These are phyloP conservation scores for Chloropsis cyanopogon DNA, from an alignment of 2,113 vertebrate species.

Conservation along the genomic window DNA sequence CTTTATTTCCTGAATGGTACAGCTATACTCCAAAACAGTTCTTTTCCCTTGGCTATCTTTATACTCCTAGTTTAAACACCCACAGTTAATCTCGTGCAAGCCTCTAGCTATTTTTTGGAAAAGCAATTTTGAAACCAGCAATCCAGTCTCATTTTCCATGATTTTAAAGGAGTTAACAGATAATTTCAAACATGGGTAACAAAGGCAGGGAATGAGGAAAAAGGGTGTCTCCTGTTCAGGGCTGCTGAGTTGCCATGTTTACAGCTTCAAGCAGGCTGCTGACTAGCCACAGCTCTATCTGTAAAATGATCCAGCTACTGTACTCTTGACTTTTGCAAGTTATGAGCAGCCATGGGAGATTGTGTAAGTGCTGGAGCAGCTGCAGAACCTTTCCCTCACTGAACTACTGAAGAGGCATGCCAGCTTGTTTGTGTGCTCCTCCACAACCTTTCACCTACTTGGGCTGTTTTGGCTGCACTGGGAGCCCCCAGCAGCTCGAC, in stretches of 20 bases:
- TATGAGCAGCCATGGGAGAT: background rate
- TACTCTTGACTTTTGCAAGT: conserved; percentile 32
- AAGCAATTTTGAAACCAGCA: background rate
- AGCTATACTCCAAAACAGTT: background rate
- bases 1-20: background rate
- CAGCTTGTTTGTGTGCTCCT: conserved; percentile 33
- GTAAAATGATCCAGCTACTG: conserved; percentile 34
- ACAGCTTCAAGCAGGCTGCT: background rate
- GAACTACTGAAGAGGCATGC: background rate
- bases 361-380: background rate
- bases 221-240: background rate
- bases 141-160: background rate
- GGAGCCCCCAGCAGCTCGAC: background rate
- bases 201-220: background rate
- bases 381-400: conserved; percentile 42
- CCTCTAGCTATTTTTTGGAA: background rate
- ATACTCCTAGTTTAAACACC: background rate
- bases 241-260: background rate
- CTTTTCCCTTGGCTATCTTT: background rate
- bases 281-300: background rate
- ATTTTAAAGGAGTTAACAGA: background rate
- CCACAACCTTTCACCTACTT: conserved; percentile 61
- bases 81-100: background rate
- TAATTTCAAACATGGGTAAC: background rate
- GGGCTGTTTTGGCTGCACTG: background rate